Base-by-base conservation (phyloP, 1,140 invertebrate species). In the Zaprionus lachaisei region DNA sequence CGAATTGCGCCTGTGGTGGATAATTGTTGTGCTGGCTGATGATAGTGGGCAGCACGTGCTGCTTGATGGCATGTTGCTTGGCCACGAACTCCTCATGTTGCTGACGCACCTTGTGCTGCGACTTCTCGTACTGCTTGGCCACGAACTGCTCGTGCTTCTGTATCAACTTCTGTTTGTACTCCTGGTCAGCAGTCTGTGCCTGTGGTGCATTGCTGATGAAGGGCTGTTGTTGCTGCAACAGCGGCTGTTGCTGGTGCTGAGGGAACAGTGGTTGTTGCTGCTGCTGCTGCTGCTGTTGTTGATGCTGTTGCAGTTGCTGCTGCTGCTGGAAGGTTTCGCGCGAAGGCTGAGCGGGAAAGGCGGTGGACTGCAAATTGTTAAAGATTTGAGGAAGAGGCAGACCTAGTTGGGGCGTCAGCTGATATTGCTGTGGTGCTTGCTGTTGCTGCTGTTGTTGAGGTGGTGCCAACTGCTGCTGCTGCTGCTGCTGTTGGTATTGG, bases 71-170 rank as follows among this genome's bases (percentile, higher is more conserved):
- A n/a, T 94, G 94, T 86, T 96, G 95, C 79, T 95, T 94, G 69
- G 92, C 93, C 0, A 95, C 57, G 77, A 95, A 96, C 49, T 95
- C 95, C 77, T 95, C 94, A 79, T 95, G 95, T 60, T 95, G 93
- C 79, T 94, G 94, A 71, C 95, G 94, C 2, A 95, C 95, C 91
- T 95, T 95, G 77, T 95, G 94, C 80, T 95, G 94, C 58, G 95
- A 94, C 81, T 95, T 95, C 81, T 95, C 95, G 75, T 95, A 95
- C 81, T 95, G 95, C 87, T 95, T 95, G 77, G 95, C 94, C 17
- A 95, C 94, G 77, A 95, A 96, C 72, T 95, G 94, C 82, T 95
- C 95, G 73, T 96, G 95, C 85, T 95, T 95, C 78, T 95, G 95
- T 72, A 95, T 95, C 11, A 95, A 94, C 65, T 95, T 94, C 79